Evolutionary conservation across 92 coral and sea anemone species (phyloP), one percentile per base, ranked within the genome.

Genomic region (Virgularia gustaviana): DNA sequence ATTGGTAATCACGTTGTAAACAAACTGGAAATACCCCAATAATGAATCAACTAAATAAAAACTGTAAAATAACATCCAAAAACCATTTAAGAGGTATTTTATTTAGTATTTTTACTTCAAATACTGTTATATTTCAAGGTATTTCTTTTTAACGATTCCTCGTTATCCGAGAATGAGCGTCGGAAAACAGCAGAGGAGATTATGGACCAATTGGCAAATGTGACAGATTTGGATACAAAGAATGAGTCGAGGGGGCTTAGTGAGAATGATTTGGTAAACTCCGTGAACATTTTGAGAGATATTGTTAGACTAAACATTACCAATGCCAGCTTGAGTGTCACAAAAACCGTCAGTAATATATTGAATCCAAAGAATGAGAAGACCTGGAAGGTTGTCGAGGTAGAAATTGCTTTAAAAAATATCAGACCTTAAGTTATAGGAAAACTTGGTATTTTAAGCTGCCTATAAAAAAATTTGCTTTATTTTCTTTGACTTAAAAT

Each of bases 261-360:
- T 8, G 28, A 33, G 7, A 19, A 32, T 4, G 31, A 13, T 18
- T 47, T 68, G 27, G 9, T 23, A 30, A 16, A 49, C 22, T 45
- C 75, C 31, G 43, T 49, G 8, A 51, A 15, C 18, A 49, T 68
- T 47, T 61, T 68, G 32, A 58, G 23, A 35, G 36, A 49, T 5
- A 16, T 68, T 45, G 55, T 68, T 31, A 24, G 36, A 44, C 35
- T 68, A 12, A 68, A 68, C 20, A 49, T 68, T 33, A 47, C 75
- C 15, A 38, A 68, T 31, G 22, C 54, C 36, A 65, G 56, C n/a
- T 23, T 68, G 28, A 35, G 51, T 45, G 22, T 68, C 19, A 3
- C 51, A 27, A 29, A 29, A 12, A 58, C 75, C 1, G 75, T 47
- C 32, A 68, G 36, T 31, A 49, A 68, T 29, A 51, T 68, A 33